These are phyloP conservation scores for Brachyptera risi DNA, from an alignment of 2,888 invertebrate genomes.

Conservation along the genomic window DNA sequence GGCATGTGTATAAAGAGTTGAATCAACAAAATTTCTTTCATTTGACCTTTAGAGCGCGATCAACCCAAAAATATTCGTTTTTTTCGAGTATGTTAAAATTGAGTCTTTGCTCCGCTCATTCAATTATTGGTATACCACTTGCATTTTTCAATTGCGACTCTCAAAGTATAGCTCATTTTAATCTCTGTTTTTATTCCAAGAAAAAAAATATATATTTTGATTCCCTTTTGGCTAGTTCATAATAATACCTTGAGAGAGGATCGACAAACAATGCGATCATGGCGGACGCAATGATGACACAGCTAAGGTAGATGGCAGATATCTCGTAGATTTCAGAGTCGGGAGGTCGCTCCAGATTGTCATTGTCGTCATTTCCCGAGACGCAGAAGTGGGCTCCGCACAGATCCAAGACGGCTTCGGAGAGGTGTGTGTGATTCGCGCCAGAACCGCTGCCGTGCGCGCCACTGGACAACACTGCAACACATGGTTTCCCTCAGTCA, in stretches of 20 bases:
- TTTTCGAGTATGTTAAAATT: too few relatives aligned
- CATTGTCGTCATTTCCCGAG: slow-evolving; percentile 61
- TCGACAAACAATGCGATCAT: slow-evolving; percentile 87
- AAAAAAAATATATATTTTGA: too few relatives aligned
- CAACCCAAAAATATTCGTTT: too few relatives aligned
- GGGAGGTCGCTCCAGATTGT: slow-evolving; percentile 74
- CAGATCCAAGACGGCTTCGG: slow-evolving; percentile 48
- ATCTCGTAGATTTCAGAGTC: slow-evolving; percentile 84
- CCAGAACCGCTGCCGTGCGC: slow-evolving; percentile 56
- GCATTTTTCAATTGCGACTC: too few relatives aligned
- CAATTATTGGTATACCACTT: too few relatives aligned
- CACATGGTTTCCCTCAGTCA: background rate
- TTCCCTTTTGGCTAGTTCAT: too few relatives aligned
- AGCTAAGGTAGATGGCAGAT: slow-evolving; percentile 82
- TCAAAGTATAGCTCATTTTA: too few relatives aligned
- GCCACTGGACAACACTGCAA: slow-evolving; percentile 70
- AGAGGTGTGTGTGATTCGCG: slow-evolving; percentile 47
- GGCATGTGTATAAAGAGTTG: too few relatives aligned
- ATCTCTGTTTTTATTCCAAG: too few relatives aligned
- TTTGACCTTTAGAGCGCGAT: too few relatives aligned
- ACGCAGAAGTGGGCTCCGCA: slow-evolving; percentile 85
- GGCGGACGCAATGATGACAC: slow-evolving; percentile 78
- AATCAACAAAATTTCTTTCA: too few relatives aligned
- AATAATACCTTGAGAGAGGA: slow-evolving; percentile 75
- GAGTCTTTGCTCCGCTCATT: too few relatives aligned